Base-by-base conservation (phyloP, 2,113 vertebrate genomes). In the Benitochromis conjunctus region DNA sequence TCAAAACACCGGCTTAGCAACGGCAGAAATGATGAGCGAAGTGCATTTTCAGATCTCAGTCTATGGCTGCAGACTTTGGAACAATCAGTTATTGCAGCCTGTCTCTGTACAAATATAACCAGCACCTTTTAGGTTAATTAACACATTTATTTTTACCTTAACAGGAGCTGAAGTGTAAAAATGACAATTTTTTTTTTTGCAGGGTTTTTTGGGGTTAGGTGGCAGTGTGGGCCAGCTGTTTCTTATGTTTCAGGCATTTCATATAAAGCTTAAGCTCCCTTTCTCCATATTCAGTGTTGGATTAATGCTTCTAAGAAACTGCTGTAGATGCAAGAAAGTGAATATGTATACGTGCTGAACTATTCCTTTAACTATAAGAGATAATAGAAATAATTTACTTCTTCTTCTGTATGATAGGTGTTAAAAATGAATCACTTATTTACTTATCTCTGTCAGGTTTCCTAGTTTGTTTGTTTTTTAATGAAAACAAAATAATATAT, bases 401-500 rank as follows among this genome's bases (percentile, higher is more conserved):
- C 29, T 46, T 31, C 26, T 18, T 76, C 46, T 76, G 71, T 19
- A 0, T 76, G 16, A 26, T 76, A 13, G 6, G 10, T 51, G 69
- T 51, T 31, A 51, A 76, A 76, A 31, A 76, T 1, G 29, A 48
- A 18, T 12, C 29, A 8, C 4, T 1, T 43, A 19, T 48, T 76
- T 76, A 51, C 43, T 51, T 34, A 53, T n/a, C 26, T 76, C 9
- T 51, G 1, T 8, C 16, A n/a, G 62, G 12, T 66, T 66, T 0
- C 62, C 19, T 8, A 21, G 29, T 29, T 29, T 29, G 26, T 2
- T 66, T 8, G 5, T 64, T 66, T 0, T 0, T 31, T 1, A 64
- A 5, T 66, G 5, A 0, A 38, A 46, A 26, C 12, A 71, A 71
- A 71, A 26, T 41, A 1, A 71, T 71, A 43, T 71, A 18, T 71